Evolutionary conservation across 2,113 vertebrate genomes (phyloP).

Genomic region (Nettapus auritus): DNA sequence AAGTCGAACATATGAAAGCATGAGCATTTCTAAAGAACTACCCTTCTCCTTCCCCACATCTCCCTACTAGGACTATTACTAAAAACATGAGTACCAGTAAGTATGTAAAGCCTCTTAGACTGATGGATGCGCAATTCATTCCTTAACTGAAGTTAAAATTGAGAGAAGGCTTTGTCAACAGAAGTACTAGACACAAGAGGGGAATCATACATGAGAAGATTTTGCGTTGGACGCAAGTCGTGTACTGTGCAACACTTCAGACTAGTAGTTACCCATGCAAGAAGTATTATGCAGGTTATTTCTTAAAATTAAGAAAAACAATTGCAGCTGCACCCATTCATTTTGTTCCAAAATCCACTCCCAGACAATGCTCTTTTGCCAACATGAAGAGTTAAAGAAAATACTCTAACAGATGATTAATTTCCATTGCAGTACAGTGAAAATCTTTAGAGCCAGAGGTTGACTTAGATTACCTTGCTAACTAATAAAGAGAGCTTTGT

Average conservation of each 20-base stretch:
- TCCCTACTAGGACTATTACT: background rate
- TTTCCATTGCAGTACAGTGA: background rate
- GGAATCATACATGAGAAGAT: background rate
- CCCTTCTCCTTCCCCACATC: background rate
- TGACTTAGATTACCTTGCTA: constrained; percentile 61
- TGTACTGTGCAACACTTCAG: background rate
- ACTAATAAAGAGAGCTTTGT: constrained; percentile 48
- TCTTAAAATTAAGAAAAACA: background rate
- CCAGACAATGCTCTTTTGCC: background rate
- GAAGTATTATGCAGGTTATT: background rate
- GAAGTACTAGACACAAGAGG: background rate
- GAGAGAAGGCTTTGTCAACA: background rate
- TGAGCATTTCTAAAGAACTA: background rate
- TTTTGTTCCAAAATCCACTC: background rate
- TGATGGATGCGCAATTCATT: background rate
- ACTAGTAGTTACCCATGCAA: background rate
- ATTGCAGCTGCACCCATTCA: background rate
- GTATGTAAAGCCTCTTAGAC: background rate
- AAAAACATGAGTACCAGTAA: background rate
- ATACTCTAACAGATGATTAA: constrained; percentile 24
- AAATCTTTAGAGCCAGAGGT: constrained; percentile 64
- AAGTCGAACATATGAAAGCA: background rate
- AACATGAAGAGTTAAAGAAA: constrained; percentile 18
- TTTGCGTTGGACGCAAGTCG: background rate
- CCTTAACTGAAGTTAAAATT: background rate